A percentile compares a stretch with the other conserved stretches of the same genome.
phyloP scores from a whole-genome alignment of 2,888 invertebrate genomes.

The Ophioninae sp. region DNA sequence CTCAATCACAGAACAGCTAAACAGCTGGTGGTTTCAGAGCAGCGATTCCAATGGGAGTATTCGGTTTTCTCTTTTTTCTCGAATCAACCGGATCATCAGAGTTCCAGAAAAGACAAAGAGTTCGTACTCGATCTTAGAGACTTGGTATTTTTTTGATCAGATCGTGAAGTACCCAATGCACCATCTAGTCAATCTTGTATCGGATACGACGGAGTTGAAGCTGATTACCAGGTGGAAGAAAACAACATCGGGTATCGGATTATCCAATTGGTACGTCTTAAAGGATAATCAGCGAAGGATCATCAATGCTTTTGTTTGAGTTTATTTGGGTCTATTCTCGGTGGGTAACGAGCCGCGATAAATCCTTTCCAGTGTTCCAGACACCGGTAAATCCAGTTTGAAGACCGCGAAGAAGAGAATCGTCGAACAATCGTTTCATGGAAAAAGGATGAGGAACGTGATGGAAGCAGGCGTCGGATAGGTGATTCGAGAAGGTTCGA shows the following conservation, averaged over 20 bases:
- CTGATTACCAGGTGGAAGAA: neutral
- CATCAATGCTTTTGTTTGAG: slow-evolving; percentile 8
- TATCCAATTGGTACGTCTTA: neutral
- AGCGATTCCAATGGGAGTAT: neutral
- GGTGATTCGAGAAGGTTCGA: slow-evolving; percentile 49
- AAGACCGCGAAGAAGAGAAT: slow-evolving; percentile 52
- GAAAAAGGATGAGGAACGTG: slow-evolving; percentile 46
- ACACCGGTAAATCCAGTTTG: slow-evolving; percentile 40
- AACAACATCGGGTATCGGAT: neutral
- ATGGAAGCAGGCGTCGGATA: slow-evolving; percentile 28
- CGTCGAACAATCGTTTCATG: slow-evolving; percentile 9
- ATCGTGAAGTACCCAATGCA: neutral
- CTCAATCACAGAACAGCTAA: slow-evolving; percentile 35
- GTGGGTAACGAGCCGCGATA: slow-evolving; percentile 56
- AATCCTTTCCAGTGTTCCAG: slow-evolving; percentile 47
- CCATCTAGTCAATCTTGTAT: neutral
- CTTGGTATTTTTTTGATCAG: neutral
- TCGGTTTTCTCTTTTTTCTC: slow-evolving; percentile 18
- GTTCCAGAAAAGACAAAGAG: slow-evolving; percentile 14
- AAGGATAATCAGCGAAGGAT: slow-evolving; percentile 32
- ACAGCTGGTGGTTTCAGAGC: too few species aligned
- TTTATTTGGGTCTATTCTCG: neutral
- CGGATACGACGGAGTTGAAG: neutral
- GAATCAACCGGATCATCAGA: slow-evolving; percentile 42
- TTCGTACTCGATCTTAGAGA: neutral